phyloP scores from a whole-genome alignment of 92 coral and sea anemone genomes.

The Porites rus region DNA sequence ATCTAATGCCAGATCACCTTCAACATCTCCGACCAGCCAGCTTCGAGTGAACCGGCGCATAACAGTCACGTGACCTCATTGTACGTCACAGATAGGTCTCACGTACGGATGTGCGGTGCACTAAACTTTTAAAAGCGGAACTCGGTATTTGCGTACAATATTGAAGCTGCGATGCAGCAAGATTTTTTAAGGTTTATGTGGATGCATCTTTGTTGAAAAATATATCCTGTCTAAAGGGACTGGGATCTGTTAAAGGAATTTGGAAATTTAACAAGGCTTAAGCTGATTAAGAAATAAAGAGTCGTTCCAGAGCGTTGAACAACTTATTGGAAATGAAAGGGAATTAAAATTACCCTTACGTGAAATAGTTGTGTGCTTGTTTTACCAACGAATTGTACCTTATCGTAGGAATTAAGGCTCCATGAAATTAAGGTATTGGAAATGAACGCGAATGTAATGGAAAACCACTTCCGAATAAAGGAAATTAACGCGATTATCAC shows the following conservation, averaged over 20 bases:
- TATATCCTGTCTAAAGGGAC: not conserved
- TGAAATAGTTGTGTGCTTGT: not conserved
- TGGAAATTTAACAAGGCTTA: not conserved
- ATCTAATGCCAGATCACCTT: constrained; percentile 98
- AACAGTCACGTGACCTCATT: not conserved
- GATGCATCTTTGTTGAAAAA: not conserved
- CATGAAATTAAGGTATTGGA: too few relatives aligned
- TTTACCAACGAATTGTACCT: too few relatives aligned
- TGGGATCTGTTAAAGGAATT: not conserved
- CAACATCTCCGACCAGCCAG: constrained; percentile 89
- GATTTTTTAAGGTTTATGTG: not conserved
- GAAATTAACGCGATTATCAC: too few relatives aligned
- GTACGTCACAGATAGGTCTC: too few relatives aligned
- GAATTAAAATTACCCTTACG: not conserved
- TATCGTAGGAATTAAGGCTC: too few relatives aligned
- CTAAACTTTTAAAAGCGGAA: not conserved
- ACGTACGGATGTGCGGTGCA: not conserved
- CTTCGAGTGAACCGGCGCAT: constrained; percentile 62
- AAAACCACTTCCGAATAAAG: too few relatives aligned
- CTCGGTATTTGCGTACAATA: not conserved
- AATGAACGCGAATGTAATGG: too few relatives aligned
- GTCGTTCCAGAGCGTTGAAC: not conserved
- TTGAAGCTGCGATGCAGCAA: constrained; percentile 2
- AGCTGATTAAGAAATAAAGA: not conserved
- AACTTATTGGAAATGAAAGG: not conserved